Percentiles rank a stretch among this genome's conserved stretches.
phyloP scores from a whole-genome alignment of 2,797 vertebrate genomes.

The Atherinosoma microstoma region DNA sequence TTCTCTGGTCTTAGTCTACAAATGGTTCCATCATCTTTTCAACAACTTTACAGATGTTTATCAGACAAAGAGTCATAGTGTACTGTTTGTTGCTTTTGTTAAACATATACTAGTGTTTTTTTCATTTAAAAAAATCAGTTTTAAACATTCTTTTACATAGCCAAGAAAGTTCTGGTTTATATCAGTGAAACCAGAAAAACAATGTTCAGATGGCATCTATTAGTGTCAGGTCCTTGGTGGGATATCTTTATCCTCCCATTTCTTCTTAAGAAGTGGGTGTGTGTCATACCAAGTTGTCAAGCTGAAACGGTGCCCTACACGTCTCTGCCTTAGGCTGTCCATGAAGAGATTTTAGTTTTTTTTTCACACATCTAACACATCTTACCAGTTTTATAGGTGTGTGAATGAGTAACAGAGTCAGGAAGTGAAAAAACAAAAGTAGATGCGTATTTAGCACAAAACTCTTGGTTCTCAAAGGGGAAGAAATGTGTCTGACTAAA shows the following conservation, averaged over 20 bases:
- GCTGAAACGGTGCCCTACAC: background rate
- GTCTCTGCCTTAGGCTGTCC: background rate
- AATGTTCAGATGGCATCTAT: background rate
- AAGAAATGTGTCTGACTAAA: conserved; percentile 3
- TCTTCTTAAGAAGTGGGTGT: conserved; percentile 6
- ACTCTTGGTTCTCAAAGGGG: background rate
- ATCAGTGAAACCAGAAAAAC: background rate
- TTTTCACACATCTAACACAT: conserved; percentile 27
- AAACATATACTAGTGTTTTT: background rate
- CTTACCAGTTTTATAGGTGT: conserved; percentile 23
- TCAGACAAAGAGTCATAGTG: background rate
- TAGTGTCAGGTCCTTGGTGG: background rate
- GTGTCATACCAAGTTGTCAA: background rate
- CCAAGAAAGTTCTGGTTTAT: background rate
- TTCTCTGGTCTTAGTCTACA: background rate
- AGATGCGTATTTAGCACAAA: background rate
- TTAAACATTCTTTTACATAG: background rate
- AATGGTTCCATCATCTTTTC: background rate
- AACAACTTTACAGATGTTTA: background rate
- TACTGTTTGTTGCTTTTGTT: background rate
- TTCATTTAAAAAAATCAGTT: background rate
- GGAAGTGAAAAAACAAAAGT: conserved; percentile 3
- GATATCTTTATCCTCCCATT: background rate
- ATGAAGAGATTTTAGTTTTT: conserved; percentile 8
- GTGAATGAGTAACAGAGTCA: conserved; percentile 33